These are phyloP conservation scores for Xyrichtys novacula DNA, from an alignment of 2,797 vertebrate species.

Conservation along the genomic window DNA sequence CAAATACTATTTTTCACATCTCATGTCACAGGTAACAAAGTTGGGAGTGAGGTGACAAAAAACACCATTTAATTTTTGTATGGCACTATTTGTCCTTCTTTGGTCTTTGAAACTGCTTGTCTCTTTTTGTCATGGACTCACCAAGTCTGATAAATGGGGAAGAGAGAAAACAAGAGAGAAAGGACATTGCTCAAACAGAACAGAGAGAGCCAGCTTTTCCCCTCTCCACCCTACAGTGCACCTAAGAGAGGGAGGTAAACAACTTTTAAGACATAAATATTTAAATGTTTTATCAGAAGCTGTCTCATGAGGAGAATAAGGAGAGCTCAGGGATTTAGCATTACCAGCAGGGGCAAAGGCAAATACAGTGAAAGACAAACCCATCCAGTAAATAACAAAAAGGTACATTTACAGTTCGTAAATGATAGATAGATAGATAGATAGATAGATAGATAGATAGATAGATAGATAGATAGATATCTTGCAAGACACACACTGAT, in stretches of 20 bases:
- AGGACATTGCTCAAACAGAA: constrained; percentile 61
- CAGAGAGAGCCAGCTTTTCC: constrained; percentile 34
- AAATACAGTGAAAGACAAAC: constrained; percentile 80
- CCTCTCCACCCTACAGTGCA: constrained; percentile 28
- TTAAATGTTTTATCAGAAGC: constrained; percentile 84
- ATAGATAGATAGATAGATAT: constrained; percentile 37
- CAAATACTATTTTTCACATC: too few relatives aligned
- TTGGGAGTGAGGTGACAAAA: constrained; percentile 6
- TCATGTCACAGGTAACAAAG: too few relatives aligned
- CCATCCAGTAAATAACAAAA: constrained; percentile 61
- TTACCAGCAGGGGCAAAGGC: constrained; percentile 73
- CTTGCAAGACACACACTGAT: too few relatives aligned
- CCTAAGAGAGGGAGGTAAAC: constrained; percentile 70
- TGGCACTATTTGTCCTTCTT: constrained; percentile 19
- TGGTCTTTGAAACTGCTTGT: constrained; percentile 19
- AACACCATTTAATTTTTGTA: constrained; percentile 21
- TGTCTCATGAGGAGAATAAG: constrained; percentile 72
- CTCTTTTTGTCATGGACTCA: constrained; percentile 69
- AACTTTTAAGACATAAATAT: constrained; percentile 82
- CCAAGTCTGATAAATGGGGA: constrained; percentile 42
- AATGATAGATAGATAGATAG: constrained; percentile 46
- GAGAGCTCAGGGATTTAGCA: constrained; percentile 59
- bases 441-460: constrained; percentile 11
- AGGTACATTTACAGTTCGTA: constrained; percentile 36
- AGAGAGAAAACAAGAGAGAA: constrained; percentile 30